Evolutionary conservation across 2,888 invertebrate species (phyloP).

Genomic region (Lissonota sp.): DNA sequence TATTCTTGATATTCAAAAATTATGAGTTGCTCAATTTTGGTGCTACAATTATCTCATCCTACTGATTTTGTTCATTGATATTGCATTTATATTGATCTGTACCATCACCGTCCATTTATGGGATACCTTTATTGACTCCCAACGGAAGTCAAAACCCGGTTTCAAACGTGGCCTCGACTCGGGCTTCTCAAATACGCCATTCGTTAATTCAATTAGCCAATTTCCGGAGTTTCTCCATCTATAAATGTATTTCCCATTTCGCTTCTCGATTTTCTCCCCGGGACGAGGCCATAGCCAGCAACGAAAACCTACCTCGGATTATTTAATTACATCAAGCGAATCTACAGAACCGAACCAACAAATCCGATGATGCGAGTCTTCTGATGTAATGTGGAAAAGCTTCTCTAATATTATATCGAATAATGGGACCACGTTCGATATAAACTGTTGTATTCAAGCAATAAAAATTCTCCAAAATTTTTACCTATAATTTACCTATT

Average conservation of each 20-base stretch:
- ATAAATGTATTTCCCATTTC: background rate
- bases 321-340: constrained; percentile 37
- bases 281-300: background rate
- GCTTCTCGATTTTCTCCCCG: constrained; percentile 7
- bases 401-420: no score
- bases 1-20: no score
- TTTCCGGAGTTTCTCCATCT: constrained; percentile 9
- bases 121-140: background rate
- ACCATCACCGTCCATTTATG: background rate
- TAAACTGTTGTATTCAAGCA: no score
- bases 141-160: background rate
- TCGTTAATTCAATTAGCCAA: constrained; percentile 31
- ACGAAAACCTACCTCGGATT: background rate
- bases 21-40: no score
- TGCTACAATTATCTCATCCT: no score
- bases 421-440: no score
- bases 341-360: constrained; percentile 5
- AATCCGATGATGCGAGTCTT: constrained; percentile 14
- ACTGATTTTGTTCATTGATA: background rate
- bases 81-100: background rate
- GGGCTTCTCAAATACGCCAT: background rate
- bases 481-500: no score
- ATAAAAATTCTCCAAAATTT: no score
- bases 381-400: background rate
- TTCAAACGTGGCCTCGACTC: background rate